Evolutionary conservation across 2,888 invertebrate genomes (phyloP), one percentile per base, ranked within the genome.

Genomic region (Dilophus febrilis): DNA sequence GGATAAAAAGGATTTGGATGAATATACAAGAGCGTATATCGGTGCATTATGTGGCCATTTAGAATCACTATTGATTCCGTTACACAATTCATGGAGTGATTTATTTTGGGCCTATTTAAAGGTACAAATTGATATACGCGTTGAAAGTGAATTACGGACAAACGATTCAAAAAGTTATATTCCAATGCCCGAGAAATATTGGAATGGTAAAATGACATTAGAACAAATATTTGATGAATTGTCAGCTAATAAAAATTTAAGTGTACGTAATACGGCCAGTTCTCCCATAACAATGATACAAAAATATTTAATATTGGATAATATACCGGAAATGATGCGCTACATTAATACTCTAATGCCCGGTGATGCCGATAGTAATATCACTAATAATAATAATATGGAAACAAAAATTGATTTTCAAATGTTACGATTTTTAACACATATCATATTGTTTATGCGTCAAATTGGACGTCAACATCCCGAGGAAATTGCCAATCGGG

Each of bases 81-180:
- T 86, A 45, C 64, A 72, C 49, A 66, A 67, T n/a, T 76, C 74
- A 19, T 95, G 92, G 92, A 78, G 85, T 52, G 94, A 95, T 58
- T 65, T 80, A 45, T 64, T 94, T 19, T 95, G 94, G 94, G 84
- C 87, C 2, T 79, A 87, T 57, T 66, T 87, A 46, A 76, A 75
- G 53, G 73, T 78, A 0, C 73, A 86, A 55, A 78, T 91, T 43
- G 91, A 92, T 55, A 73, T 80, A 12, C 70, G 79, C 46, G 87
- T 91, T 0, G 92, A 94, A 55, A 75, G 73, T 41, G 81, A 83
- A 59, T 65, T 85, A 22, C 62, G 80, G 28, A 69, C 71, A 18
- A 66, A 68, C 42, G 68, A 71, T 47, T 55, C 67, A 19, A 69
- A 65, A 48, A 58, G 58, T 5, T 75, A 73, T 48, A 56, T 64